These are phyloP conservation scores for Virgularia gustaviana DNA, from an alignment of 92 coral and sea anemone species.

Conservation along the genomic window DNA sequence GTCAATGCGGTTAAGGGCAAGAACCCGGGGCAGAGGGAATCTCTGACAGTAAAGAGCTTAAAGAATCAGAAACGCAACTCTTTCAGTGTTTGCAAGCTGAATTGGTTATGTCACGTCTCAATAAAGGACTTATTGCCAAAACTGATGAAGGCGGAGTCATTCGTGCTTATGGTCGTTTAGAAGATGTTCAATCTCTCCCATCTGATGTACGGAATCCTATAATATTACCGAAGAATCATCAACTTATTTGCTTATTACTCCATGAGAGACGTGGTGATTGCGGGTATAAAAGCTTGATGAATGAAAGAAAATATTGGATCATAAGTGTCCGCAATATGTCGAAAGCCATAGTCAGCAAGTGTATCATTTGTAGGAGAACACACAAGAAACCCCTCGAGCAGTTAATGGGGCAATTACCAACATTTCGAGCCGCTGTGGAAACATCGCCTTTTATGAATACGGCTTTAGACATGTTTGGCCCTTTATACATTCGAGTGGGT, in stretches of 20 bases:
- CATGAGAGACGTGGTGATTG: conserved; percentile 51
- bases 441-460: conserved; percentile 51
- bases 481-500: conserved; percentile 55
- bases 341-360: conserved; percentile 24
- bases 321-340: conserved; percentile 37
- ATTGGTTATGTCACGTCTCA: conserved; percentile 32
- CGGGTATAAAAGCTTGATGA: conserved; percentile 50
- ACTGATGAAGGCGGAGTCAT: conserved; percentile 46
- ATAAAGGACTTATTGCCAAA: conserved; percentile 41
- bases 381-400: conserved; percentile 51
- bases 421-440: conserved; percentile 44
- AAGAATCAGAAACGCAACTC: conserved; percentile 41
- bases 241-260: conserved; percentile 24
- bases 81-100: conserved; percentile 56
- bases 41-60: conserved; percentile 36
- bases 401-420: conserved; percentile 60
- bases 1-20: conserved; percentile 30
- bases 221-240: conserved; percentile 52
- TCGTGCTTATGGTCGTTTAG: conserved; percentile 56
- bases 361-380: conserved; percentile 43
- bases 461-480: conserved; percentile 60
- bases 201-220: conserved; percentile 47
- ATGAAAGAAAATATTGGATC: conserved; percentile 51
- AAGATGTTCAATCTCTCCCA: conserved; percentile 51
- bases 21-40: background rate